Base-by-base conservation (phyloP, 2,888 invertebrate genomes). In the Cheilosia soror region DNA sequence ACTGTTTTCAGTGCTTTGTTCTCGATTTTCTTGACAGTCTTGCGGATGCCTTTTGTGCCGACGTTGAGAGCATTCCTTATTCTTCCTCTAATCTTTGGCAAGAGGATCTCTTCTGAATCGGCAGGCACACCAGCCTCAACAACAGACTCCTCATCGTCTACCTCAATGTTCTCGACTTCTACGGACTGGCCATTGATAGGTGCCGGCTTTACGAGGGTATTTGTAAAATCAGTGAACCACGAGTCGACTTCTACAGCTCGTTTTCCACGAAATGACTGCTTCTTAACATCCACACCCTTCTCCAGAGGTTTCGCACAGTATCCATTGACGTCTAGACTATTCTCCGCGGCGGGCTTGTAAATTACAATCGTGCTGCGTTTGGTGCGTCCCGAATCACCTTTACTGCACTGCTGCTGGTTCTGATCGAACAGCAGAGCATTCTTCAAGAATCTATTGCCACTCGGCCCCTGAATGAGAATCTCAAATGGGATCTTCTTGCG, bases 401-500 rank as follows among this genome's bases (percentile, higher is more conserved):
- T 79, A n/a, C 49, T 76, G 44, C 85, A 78, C 5, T 85, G 82
- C 37, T 87, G 84, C 4, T 53, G 57, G 49, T 89, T 89, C 84
- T 91, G 89, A n/a, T 91, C 91, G 47, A 90, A 91, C 66, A 90
- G 89, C 2, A 89, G 75, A 13, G 92, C 92, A 62, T 90, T 91
- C n/a, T 89, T 90, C 1, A 92, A 88, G 63, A 92, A 92, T 2
- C 89, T 88, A 87, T 90, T 92, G 5, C 80, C 87, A 66, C 89
- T 91, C 0, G 92, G 91, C 33, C 92, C 92, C 75, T 92, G 92
- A 53, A 92, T 92, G 7, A 92, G 87, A 2, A 92, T 89, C 63
- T 92, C 90, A 72, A 90, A 92, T 5, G 92, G 91, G 2, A 90
- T 76, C 5, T 89, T 88, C 27, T 90, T 47, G 5, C 89, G 88